These are phyloP conservation scores for Eupeodes corollae DNA, from an alignment of 1,140 invertebrate species.

Conservation along the genomic window DNA sequence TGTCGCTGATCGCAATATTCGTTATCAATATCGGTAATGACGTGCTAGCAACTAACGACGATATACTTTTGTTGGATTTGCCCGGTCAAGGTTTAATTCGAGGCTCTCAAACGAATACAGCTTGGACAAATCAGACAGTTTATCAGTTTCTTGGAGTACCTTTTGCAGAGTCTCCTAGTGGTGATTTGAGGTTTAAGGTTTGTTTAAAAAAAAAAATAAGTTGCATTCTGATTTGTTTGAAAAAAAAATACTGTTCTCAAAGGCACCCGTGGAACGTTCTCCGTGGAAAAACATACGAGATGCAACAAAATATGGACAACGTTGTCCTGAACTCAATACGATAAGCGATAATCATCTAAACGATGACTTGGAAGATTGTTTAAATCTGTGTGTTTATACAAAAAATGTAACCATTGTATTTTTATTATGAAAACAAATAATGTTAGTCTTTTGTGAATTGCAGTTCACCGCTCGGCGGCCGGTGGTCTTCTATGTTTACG, in stretches of 20 bases:
- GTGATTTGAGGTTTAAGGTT: constrained; percentile 24
- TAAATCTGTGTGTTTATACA: constrained; percentile 29
- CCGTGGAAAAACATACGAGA: constrained; percentile 18
- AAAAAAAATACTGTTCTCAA: background rate
- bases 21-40: background rate
- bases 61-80: constrained; percentile 15
- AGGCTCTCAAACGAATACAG: constrained; percentile 22
- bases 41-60: constrained; percentile 3
- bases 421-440: background rate
- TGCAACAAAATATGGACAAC: constrained; percentile 23
- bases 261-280: constrained; percentile 21
- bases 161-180: constrained; percentile 29
- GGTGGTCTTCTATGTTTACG: constrained; percentile 35
- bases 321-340: constrained; percentile 30
- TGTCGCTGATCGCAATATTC: constrained; percentile 10
- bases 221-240: background rate
- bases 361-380: constrained; percentile 28
- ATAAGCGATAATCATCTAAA: constrained; percentile 9
- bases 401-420: constrained; percentile 27
- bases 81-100: constrained; percentile 40
- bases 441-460: background rate
- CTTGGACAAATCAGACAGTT: constrained; percentile 24
- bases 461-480: constrained; percentile 20
- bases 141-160: constrained; percentile 32
- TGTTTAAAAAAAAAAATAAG: background rate